Conservation (phyloP, 2,797 vertebrate species). For the Leontocebus nigricollis region DNA sequence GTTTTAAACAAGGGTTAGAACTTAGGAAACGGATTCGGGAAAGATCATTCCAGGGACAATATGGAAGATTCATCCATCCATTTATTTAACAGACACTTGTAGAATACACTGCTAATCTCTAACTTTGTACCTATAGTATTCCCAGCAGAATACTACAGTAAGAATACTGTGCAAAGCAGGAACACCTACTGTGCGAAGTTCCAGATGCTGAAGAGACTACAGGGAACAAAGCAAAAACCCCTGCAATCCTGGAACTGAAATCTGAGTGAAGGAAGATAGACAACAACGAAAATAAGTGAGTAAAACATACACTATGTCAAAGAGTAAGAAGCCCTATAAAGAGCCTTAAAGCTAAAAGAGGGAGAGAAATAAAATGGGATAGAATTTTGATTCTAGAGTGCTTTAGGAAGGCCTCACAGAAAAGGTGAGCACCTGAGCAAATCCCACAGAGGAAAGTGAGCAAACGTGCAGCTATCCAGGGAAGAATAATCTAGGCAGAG, state of each 20-base stretch:
- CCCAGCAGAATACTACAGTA: neutral
- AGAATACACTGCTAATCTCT: neutral
- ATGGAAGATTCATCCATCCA: neutral
- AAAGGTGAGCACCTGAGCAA: neutral
- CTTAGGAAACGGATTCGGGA: neutral
- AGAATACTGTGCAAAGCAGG: neutral
- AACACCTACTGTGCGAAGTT: neutral
- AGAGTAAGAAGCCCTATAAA: neutral
- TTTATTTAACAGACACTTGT: neutral
- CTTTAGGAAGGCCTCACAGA: neutral
- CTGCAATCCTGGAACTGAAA: neutral
- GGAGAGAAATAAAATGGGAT: neutral
- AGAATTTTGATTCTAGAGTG: neutral
- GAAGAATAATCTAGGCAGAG: too few species aligned
- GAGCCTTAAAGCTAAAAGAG: neutral
- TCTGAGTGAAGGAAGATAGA: neutral
- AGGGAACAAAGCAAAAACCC: neutral
- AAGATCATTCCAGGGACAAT: neutral
- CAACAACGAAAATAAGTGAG: neutral
- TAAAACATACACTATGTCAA: neutral
- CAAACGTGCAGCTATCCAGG: neutral
- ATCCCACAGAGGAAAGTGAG: neutral
- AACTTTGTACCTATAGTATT: neutral
- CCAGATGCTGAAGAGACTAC: neutral
- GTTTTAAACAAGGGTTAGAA: neutral